Evolutionary conservation across 2,113 vertebrate species (phyloP).

Genomic region (Zosterops lateralis): DNA sequence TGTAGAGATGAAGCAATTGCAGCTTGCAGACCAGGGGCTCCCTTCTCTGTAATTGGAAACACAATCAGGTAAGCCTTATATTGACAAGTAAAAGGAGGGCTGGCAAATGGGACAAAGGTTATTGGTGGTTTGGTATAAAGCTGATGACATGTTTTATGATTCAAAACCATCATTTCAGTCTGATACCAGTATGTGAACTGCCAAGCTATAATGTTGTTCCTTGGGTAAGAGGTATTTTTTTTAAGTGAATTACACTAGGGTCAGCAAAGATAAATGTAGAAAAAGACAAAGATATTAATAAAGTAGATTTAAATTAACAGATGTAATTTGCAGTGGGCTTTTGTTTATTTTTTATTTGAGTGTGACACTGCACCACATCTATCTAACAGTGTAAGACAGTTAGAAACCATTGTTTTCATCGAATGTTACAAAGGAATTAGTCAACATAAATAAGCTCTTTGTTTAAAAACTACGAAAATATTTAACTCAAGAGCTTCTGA

Average conservation of each 20-base stretch:
- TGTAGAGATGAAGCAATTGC: constrained; percentile 94
- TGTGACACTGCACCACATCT: neutral
- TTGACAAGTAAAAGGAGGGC: constrained; percentile 80
- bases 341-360: constrained; percentile 19
- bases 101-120: constrained; percentile 87
- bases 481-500: constrained; percentile 40
- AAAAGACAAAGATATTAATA: constrained; percentile 67
- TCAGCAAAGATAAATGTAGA: constrained; percentile 78
- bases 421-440: constrained; percentile 40
- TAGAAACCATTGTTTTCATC: constrained; percentile 1
- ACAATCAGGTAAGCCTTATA: constrained; percentile 89
- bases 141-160: constrained; percentile 93
- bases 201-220: constrained; percentile 80
- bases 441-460: constrained; percentile 32
- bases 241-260: constrained; percentile 77
- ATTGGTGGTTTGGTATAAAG: constrained; percentile 82
- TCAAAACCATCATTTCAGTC: constrained; percentile 86
- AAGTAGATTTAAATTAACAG: constrained; percentile 39
- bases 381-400: constrained; percentile 3
- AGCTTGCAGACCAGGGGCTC: constrained; percentile 85
- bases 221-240: constrained; percentile 71
- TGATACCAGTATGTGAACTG: constrained; percentile 88
- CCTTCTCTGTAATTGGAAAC: constrained; percentile 93
- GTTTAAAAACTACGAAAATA: constrained; percentile 51
- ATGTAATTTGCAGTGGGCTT: neutral